A percentile compares a stretch with the other conserved stretches of the same genome.
Evolutionary conservation across 2,113 vertebrate species (phyloP).

Genomic region (Odocoileus hemionus): DNA sequence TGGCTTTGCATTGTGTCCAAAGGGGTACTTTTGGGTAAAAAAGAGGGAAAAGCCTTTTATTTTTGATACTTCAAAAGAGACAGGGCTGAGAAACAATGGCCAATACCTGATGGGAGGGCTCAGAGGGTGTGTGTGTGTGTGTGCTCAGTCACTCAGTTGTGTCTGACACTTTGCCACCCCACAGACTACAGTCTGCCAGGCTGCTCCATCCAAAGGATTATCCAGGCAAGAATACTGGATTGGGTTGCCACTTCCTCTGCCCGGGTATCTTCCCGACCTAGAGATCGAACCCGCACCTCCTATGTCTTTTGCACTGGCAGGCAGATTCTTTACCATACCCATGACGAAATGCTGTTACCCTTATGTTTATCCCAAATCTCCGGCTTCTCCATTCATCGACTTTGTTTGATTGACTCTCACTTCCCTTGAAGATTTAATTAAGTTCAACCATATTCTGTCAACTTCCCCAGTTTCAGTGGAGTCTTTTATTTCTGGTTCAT

Average conservation of each 20-base stretch:
- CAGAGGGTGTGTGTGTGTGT: not conserved
- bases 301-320: not conserved
- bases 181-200: not conserved
- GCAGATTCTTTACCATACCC: not conserved
- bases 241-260: not conserved
- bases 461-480: constrained; percentile 15
- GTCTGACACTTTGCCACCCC: not conserved
- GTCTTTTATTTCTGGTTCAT: constrained; percentile 67
- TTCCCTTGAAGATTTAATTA: not conserved
- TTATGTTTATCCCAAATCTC: not conserved
- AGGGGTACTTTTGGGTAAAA: accelerated
- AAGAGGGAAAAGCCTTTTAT: not conserved
- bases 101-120: not conserved
- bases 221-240: not conserved
- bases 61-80: not conserved
- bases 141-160: not conserved
- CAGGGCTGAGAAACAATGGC: accelerated
- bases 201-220: not conserved
- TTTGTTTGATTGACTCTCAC: not conserved
- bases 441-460: constrained; percentile 42
- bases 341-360: not conserved
- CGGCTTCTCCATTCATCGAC: not conserved
- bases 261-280: accelerated
- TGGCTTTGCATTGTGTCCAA: not conserved
- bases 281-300: accelerated